phyloP scores from a whole-genome alignment of 2,797 vertebrate species.

The Holocentrus rufus region DNA sequence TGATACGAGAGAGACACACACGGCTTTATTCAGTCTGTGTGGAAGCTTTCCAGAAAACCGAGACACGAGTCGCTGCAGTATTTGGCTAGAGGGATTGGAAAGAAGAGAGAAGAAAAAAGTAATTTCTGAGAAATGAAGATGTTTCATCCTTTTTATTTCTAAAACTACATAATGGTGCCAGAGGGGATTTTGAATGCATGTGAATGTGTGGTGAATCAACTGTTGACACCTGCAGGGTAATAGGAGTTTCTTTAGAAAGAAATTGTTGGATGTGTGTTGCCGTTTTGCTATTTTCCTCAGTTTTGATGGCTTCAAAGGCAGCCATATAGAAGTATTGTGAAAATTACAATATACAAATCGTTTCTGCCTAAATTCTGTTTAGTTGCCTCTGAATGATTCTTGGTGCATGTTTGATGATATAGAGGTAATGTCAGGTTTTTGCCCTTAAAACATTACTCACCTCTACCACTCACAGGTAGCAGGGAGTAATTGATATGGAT shows the following conservation, averaged over 20 bases:
- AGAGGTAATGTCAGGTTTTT: slow-evolving; percentile 58
- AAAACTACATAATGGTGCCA: slow-evolving; percentile 29
- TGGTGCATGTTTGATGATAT: slow-evolving; percentile 65
- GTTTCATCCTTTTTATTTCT: slow-evolving; percentile 52
- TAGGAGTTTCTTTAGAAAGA: slow-evolving; percentile 41
- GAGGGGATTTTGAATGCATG: slow-evolving; percentile 44
- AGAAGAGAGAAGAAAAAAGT: not conserved
- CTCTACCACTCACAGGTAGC: slow-evolving; percentile 57
- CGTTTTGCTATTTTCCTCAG: not conserved
- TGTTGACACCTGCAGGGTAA: slow-evolving; percentile 48
- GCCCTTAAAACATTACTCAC: slow-evolving; percentile 51
- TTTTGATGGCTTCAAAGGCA: slow-evolving; percentile 18
- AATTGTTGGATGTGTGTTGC: slow-evolving; percentile 38
- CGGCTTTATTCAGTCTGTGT: slow-evolving; percentile 58
- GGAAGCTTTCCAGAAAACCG: slow-evolving; percentile 55
- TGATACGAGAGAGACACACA: slow-evolving; percentile 54
- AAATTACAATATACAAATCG: slow-evolving; percentile 29
- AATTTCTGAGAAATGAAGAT: slow-evolving; percentile 49
- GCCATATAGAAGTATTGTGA: slow-evolving; percentile 1
- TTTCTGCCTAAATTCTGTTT: slow-evolving; percentile 22
- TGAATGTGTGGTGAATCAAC: slow-evolving; percentile 40
- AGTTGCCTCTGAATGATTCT: slow-evolving; percentile 37
- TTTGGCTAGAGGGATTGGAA: slow-evolving; percentile 50
- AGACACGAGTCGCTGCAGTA: slow-evolving; percentile 22
- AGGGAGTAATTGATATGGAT: slow-evolving; percentile 71